Evolutionary conservation across 2,888 invertebrate genomes (phyloP).

Genomic region (Creontiades dilutus): DNA sequence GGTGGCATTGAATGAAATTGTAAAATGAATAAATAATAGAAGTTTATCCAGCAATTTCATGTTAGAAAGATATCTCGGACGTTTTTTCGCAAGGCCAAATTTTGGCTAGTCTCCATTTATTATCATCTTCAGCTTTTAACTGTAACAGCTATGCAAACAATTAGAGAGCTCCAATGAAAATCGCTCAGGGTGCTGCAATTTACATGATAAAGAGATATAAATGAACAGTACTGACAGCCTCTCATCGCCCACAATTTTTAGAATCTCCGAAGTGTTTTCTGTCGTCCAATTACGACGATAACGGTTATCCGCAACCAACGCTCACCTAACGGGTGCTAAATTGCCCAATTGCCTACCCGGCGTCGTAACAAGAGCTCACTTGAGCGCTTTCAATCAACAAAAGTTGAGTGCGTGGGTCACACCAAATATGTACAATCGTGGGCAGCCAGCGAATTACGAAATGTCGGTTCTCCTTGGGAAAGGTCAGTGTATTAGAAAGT

Average conservation of each 20-base stretch:
- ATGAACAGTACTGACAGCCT: background rate
- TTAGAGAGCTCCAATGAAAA: background rate
- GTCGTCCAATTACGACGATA: background rate
- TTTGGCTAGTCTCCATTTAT: background rate
- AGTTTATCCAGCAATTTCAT: too few relatives aligned
- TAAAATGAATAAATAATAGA: too few relatives aligned
- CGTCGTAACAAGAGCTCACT: slow-evolving; percentile 15
- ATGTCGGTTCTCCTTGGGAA: slow-evolving; percentile 28
- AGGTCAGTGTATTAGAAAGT: slow-evolving; percentile 63
- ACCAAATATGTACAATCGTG: slow-evolving; percentile 23
- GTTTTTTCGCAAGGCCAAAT: too few relatives aligned
- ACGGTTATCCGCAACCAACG: background rate
- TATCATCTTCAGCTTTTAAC: background rate
- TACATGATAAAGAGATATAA: slow-evolving; percentile 2
- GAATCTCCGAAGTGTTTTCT: background rate
- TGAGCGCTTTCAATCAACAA: background rate
- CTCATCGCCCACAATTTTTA: background rate
- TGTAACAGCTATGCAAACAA: background rate
- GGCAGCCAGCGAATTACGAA: slow-evolving; percentile 28
- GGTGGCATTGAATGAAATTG: too few relatives aligned
- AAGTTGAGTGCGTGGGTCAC: slow-evolving; percentile 11
- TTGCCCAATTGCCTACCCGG: background rate
- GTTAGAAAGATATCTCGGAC: too few relatives aligned
- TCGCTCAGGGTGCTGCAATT: background rate
- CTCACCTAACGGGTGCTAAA: background rate